phyloP scores from a whole-genome alignment of 1,140 invertebrate species.

The Drosophila auraria region DNA sequence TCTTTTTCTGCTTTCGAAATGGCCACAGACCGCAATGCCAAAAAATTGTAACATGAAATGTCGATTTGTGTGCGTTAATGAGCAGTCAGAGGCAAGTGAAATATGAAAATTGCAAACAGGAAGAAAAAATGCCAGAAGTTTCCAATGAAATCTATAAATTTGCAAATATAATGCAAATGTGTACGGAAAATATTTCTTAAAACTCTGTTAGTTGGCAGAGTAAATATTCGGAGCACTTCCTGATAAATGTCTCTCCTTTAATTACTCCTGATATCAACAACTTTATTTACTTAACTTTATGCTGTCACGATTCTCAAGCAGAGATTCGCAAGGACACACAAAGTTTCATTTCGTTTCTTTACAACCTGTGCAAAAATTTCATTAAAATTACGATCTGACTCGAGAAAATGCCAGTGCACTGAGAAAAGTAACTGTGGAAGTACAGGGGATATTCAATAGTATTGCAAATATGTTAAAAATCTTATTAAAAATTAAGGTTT shows the following conservation, averaged over 20 bases:
- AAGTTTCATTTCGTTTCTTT: constrained; percentile 17
- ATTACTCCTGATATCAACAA: background rate
- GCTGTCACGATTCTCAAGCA: background rate
- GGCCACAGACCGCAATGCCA: constrained; percentile 59
- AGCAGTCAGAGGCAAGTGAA: constrained; percentile 24
- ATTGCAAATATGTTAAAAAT: background rate
- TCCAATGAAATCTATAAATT: background rate
- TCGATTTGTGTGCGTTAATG: constrained; percentile 64
- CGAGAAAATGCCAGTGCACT: constrained; percentile 10
- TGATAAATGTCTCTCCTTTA: background rate
- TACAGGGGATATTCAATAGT: background rate
- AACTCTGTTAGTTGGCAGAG: background rate
- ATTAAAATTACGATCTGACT: constrained; percentile 30
- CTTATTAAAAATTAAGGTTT: background rate
- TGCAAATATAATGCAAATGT: no score
- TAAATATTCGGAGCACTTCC: background rate
- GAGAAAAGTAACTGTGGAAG: background rate
- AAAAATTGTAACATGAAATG: constrained; percentile 68
- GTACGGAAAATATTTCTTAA: background rate
- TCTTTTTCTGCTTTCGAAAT: constrained; percentile 17
- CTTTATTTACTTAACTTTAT: constrained; percentile 8
- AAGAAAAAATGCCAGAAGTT: constrained; percentile 9
- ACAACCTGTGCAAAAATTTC: constrained; percentile 16
- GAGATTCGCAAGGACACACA: constrained; percentile 6
- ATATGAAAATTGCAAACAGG: constrained; percentile 17